phyloP scores from a whole-genome alignment of 2,113 vertebrate species.

The Trachemys scripta region DNA sequence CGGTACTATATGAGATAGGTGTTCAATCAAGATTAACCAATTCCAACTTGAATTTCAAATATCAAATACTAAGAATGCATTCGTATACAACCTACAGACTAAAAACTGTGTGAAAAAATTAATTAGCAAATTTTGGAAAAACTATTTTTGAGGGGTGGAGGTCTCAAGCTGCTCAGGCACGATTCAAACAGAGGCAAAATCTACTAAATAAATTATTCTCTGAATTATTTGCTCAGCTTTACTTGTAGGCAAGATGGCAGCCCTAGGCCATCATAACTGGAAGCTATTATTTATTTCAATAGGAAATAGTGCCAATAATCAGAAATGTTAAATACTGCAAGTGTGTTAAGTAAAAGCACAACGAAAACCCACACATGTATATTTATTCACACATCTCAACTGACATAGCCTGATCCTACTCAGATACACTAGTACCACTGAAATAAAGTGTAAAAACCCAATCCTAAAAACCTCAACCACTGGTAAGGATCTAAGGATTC shows the following conservation, averaged over 20 bases:
- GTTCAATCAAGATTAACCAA: not conserved
- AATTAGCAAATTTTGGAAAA: not conserved
- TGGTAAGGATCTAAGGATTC: not conserved
- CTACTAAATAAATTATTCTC: conserved; percentile 24
- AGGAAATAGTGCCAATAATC: not conserved
- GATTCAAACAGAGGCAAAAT: not conserved
- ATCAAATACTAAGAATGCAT: not conserved
- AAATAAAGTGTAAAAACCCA: not conserved
- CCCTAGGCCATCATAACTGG: not conserved
- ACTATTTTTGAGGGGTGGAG: not conserved
- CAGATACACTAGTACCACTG: not conserved
- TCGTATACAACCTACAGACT: not conserved
- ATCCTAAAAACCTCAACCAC: not conserved
- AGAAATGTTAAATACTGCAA: not conserved
- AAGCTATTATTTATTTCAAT: not conserved
- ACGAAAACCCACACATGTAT: not conserved
- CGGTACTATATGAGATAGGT: not conserved
- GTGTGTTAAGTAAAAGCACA: not conserved
- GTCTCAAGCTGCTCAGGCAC: not conserved
- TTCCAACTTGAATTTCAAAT: not conserved
- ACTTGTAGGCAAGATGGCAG: not conserved
- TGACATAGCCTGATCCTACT: not conserved
- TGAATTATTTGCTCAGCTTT: conserved; percentile 14
- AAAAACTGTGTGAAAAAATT: conserved; percentile 5
- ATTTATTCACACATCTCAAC: not conserved